Percentiles rank a stretch among this genome's conserved stretches.
These are phyloP conservation scores for Otocyon megalotis DNA, from an alignment of 2,113 vertebrate genomes.

Conservation along the genomic window DNA sequence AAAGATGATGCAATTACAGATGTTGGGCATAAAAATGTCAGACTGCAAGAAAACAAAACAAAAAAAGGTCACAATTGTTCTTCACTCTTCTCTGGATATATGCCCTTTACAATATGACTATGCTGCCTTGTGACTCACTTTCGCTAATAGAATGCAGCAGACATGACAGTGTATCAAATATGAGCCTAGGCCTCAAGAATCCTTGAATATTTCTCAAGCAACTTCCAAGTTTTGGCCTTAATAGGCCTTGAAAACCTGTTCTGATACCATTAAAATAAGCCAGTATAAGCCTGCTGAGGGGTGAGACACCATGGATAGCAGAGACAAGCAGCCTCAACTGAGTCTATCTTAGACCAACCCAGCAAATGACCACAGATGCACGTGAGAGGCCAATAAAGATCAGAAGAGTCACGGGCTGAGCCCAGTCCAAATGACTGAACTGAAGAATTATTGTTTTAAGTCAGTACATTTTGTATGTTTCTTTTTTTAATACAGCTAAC, in stretches of 20 bases:
- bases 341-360: neutral
- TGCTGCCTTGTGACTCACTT: neutral
- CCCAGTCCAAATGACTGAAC: neutral
- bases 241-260: neutral
- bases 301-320: neutral
- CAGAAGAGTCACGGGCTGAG: neutral
- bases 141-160: neutral
- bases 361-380: neutral
- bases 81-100: neutral
- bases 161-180: neutral
- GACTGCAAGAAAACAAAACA: neutral
- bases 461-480: neutral
- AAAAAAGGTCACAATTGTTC: neutral
- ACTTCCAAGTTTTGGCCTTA: neutral
- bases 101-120: neutral
- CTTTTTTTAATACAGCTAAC: neutral
- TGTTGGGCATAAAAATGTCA: neutral
- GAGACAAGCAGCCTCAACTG: neutral
- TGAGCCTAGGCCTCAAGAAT: neutral
- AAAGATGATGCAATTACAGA: neutral
- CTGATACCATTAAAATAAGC: neutral
- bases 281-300: neutral
- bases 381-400: neutral
- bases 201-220: neutral
- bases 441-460: neutral